Conservation (phyloP, 1,140 invertebrate species). For the Cheumatopsyche charites region DNA sequence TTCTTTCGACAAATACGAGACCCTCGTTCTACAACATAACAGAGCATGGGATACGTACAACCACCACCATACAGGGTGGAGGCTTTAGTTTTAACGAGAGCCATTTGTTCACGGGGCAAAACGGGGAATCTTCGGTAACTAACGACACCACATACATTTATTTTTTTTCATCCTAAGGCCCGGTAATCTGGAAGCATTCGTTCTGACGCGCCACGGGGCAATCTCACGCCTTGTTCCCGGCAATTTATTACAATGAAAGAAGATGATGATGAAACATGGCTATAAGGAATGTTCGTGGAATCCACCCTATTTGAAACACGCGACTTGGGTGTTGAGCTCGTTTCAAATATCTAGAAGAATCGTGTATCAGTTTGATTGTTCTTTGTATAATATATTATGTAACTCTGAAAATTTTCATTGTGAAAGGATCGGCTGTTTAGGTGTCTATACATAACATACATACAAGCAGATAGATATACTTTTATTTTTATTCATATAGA, state of each 20-base stretch:
- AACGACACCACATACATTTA: slow-evolving; percentile 30
- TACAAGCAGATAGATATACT: too few species aligned
- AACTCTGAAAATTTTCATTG: too few species aligned
- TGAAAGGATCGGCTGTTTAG: too few species aligned
- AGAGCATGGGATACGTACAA: neutral
- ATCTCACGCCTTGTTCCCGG: slow-evolving; percentile 34
- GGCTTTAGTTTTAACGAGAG: slow-evolving; percentile 44
- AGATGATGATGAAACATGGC: slow-evolving; percentile 48
- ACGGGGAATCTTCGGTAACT: slow-evolving; percentile 21
- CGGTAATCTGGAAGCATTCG: slow-evolving; percentile 46
- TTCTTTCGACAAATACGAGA: neutral
- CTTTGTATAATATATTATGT: too few species aligned
- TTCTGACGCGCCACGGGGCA: slow-evolving; percentile 41
- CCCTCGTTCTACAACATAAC: too few species aligned
- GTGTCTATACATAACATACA: too few species aligned
- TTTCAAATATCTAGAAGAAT: neutral
- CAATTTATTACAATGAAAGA: slow-evolving; percentile 49
- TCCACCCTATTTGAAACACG: too few species aligned
- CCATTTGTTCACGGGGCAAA: slow-evolving; percentile 39
- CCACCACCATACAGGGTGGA: neutral
- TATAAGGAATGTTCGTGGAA: neutral
- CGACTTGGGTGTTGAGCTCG: neutral
- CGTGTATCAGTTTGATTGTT: neutral
- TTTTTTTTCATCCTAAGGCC: slow-evolving; percentile 39
- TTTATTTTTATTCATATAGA: too few species aligned